Evolutionary conservation across 37 sponge, comb jelly and placozoan genomes (phyloP), one percentile per base, ranked within the genome.

Genomic region (Eunapius fragilis): DNA sequence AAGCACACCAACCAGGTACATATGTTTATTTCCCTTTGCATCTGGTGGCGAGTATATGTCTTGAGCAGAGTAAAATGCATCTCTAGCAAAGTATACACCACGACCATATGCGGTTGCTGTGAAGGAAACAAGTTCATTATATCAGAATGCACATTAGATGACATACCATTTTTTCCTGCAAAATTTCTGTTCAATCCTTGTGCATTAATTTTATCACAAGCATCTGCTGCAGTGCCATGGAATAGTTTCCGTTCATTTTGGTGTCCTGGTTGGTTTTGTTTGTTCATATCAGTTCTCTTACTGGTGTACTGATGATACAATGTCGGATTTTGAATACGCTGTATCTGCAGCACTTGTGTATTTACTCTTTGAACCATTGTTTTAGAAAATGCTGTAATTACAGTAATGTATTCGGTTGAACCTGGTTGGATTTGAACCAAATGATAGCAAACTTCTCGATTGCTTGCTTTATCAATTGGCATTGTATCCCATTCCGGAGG

Each of bases 181-280:
- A 82, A 93, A 24, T 22, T 89, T 75, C 93, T 31, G 76, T 93
- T 93, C 73, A 93, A 93, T 31, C 93, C 93, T 35, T 81, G 82
- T 25, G 38, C 45, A n/a, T 77, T 72, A 45, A 93, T 93, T 26
- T 34, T 70, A 38, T 82, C 50, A 33, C 85, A 22, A 30, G 30
- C 45, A 0, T 70, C 84, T 26, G 25, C 0, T 34, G 70, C 45
- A 19, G 87, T 81, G 14, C 93, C 93, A 58, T 58, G 58, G 33
- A 67, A 69, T 80, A 68, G 34, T 33, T 45, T 25, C 2, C 26
- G 25, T 71, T 84, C 83, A 32, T 78, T 82, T 71, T 87, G 72
- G 37, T 72, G 69, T 4, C 84, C 85, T 33, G 33, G 17, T 34
- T 88, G 88, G 75, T 92, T 92, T 10, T 74, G 68, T 58, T 78